Evolutionary conservation across 2,113 vertebrate species (phyloP).

Genomic region (Arizona elegans): DNA sequence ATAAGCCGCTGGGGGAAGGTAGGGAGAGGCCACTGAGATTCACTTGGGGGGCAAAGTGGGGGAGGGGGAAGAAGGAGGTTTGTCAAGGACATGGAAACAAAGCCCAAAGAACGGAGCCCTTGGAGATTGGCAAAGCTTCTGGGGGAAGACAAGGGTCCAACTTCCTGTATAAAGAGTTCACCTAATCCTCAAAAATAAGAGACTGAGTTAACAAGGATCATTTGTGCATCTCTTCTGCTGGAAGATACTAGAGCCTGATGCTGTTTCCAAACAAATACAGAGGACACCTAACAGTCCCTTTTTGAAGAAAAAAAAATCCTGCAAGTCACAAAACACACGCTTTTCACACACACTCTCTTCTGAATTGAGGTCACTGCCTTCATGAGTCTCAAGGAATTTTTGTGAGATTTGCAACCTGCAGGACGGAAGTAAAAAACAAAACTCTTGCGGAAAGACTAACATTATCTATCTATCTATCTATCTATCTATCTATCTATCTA

Average conservation of each 20-base stretch:
- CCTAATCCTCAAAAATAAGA: background rate
- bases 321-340: background rate
- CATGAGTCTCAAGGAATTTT: background rate
- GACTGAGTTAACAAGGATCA: background rate
- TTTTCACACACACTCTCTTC: background rate
- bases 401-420: background rate
- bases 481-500: no score
- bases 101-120: constrained; percentile 16
- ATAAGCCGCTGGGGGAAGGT: constrained; percentile 8
- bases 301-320: background rate
- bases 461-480: no score
- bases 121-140: constrained; percentile 4
- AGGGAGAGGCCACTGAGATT: background rate
- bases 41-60: background rate
- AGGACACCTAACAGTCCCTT: background rate
- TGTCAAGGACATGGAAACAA: constrained; percentile 59
- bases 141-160: constrained; percentile 3
- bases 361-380: background rate
- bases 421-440: background rate
- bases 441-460: background rate
- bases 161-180: background rate
- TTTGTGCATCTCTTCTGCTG: background rate
- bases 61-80: background rate
- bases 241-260: background rate
- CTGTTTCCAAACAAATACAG: background rate